These are phyloP conservation scores for Calliopsis andreniformis DNA, from an alignment of 1,140 invertebrate genomes.

Conservation along the genomic window DNA sequence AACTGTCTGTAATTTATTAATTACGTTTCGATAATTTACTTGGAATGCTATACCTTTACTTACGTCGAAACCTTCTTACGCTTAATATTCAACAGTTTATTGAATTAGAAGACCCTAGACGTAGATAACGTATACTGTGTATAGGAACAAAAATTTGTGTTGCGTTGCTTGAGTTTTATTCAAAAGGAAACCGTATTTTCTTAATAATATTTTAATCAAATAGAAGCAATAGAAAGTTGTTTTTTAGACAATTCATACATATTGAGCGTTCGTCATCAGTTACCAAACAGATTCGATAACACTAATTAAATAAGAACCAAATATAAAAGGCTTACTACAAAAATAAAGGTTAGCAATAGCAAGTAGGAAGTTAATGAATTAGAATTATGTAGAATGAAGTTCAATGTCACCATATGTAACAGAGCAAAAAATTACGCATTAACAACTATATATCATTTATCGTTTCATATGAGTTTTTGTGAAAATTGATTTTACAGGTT, in stretches of 20 bases:
- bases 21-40: too few species aligned
- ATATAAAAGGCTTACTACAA: neutral
- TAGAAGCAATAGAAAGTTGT: neutral
- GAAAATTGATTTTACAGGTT: neutral
- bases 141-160: too few species aligned
- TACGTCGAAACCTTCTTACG: neutral
- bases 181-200: too few species aligned
- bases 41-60: too few species aligned
- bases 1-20: too few species aligned
- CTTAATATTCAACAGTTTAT: conserved; percentile 4
- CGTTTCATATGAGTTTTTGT: too few species aligned
- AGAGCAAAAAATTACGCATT: neutral
- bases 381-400: neutral
- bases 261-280: too few species aligned
- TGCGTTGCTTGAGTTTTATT: too few species aligned
- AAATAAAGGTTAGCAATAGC: neutral
- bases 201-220: neutral
- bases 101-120: neutral
- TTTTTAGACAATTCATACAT: too few species aligned
- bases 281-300: neutral
- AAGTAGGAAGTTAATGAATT: neutral
- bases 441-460: neutral
- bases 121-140: neutral
- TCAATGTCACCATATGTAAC: neutral
- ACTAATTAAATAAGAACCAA: neutral